Conservation (phyloP, 1,140 invertebrate species). For the Anoplolepis gracilipes region DNA sequence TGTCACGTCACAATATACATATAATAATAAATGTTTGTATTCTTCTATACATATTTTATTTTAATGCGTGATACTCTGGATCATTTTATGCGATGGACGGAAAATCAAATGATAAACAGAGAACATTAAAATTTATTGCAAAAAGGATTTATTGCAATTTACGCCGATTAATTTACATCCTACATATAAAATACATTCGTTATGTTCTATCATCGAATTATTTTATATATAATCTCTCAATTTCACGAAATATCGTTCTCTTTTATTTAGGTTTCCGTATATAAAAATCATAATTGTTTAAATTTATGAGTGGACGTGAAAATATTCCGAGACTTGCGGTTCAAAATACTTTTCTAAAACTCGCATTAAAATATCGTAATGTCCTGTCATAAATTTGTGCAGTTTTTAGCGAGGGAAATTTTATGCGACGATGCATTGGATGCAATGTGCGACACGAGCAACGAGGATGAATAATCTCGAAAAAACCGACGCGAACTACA, state of each 20-base stretch:
- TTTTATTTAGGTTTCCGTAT: slow-evolving; percentile 1
- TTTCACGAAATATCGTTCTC: slow-evolving; percentile 7
- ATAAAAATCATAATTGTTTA: slow-evolving; percentile 52
- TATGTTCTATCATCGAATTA: not conserved
- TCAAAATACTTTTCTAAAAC: slow-evolving; percentile 14
- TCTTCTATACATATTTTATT: not conserved
- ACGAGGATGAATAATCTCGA: slow-evolving; percentile 22
- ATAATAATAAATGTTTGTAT: no score
- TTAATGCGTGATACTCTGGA: slow-evolving; percentile 19
- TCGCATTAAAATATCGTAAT: slow-evolving; percentile 48
- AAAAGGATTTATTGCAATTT: slow-evolving; percentile 45
- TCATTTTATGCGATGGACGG: not conserved
- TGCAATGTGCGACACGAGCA: not conserved
- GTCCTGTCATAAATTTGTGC: slow-evolving; percentile 12
- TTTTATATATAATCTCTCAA: slow-evolving; percentile 25
- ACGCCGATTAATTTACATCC: slow-evolving; percentile 6
- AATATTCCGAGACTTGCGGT: slow-evolving; percentile 2
- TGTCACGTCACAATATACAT: no score
- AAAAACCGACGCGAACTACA: slow-evolving; percentile 25
- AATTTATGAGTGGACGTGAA: slow-evolving; percentile 30
- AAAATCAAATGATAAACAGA: slow-evolving; percentile 27
- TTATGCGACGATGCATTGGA: not conserved
- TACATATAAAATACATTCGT: slow-evolving; percentile 6
- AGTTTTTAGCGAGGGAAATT: slow-evolving; percentile 35
- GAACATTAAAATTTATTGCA: slow-evolving; percentile 43